Evolutionary conservation across 2,888 invertebrate genomes (phyloP), one percentile per base, ranked within the genome.

Genomic region (Macaria notata): DNA sequence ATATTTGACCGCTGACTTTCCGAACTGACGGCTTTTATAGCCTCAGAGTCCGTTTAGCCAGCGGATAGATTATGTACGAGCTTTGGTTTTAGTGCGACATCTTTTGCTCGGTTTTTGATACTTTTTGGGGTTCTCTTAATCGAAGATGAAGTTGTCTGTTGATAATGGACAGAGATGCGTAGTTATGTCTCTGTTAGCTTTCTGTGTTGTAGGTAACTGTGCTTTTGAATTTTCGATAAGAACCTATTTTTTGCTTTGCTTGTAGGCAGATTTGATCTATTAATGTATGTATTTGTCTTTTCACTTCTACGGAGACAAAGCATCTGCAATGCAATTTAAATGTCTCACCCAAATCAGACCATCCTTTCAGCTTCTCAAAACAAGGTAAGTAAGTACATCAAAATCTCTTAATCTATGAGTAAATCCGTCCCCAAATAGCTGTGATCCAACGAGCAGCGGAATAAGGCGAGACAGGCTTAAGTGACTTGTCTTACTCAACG

Each of bases 401-500:
- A 71, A 70, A 69, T 65, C 73, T 63, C 76, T 75, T 81, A 83
- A 83, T 79, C 82, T 76, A 60, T 63, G 66, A 62, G 59, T 51
- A 79, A 85, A 84, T 81, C 80, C 75, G 61, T 76, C 77, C 76
- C 71, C 73, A 81, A 84, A 83, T 83, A 84, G 75, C 73, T 68
- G 64, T 63, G 68, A 75, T 71, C 72, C 70, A 65, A 73, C 69
- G 70, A 72, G 69, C 71, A 69, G 75, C 72, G 71, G 70, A 71
- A 78, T 79, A 80, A 73, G 77, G 75, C 76, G 69, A 19, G 19
- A 19, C 63, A 62, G 79, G 84, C 81, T 84, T 84, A 83, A 64
- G 61, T 77, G 80, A 79, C 83, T 82, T 79, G 83, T 83, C 84
- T 84, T 83, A 78, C 80, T 83, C 79, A 83, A 76, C 73, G 66